Base-by-base conservation (phyloP, 1,140 invertebrate genomes). In the Listronotus bonariensis region DNA sequence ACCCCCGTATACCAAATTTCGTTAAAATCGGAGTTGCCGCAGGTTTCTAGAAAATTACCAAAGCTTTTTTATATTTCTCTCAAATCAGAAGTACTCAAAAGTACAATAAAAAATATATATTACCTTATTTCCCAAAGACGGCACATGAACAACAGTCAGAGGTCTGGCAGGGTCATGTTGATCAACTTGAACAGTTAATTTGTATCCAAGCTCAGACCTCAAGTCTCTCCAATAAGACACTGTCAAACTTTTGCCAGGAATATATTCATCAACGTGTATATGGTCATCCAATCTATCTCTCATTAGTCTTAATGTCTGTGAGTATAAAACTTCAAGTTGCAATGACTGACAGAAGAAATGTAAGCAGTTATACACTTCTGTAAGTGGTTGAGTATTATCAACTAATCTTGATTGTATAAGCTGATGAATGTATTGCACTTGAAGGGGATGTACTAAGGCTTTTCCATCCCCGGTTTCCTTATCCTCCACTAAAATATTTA, bases 381-480 rank as follows among this genome's bases (percentile, higher is more conserved):
- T 87, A 5, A 92, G 76, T 0, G 88, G 85, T 58, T 93, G 83
- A 12, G 93, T 88, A 72, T 92, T 89, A 70, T 92, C 92, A 57
- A 96, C 92, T 0, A 98, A 81, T 59, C 96, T 85, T 0, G 91
- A 88, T 82, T 99, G 97, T 0, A 96, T 88, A 17, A 91, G 84
- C 75, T 95, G 91, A 75, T 97, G 93, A 54, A 99, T 89, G 79
- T 94, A 98, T 69, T 91, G 87, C 6, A 97, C 86, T 85, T 97
- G 95, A 10, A 96, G 82, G 7, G 89, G 89, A 83, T 98, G 96
- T 0, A 98, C 95, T 48, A 99, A 82, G 0, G 93, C 86, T 80
- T 96, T 97, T 8, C 96, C 96, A 85, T 97, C 95, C 75, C 96
- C 95, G 56, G 96, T 98, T 82, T 99, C 96, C 79, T 91, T 92